Evolutionary conservation across 2,888 invertebrate species (phyloP).

Genomic region (Acleris emargana): DNA sequence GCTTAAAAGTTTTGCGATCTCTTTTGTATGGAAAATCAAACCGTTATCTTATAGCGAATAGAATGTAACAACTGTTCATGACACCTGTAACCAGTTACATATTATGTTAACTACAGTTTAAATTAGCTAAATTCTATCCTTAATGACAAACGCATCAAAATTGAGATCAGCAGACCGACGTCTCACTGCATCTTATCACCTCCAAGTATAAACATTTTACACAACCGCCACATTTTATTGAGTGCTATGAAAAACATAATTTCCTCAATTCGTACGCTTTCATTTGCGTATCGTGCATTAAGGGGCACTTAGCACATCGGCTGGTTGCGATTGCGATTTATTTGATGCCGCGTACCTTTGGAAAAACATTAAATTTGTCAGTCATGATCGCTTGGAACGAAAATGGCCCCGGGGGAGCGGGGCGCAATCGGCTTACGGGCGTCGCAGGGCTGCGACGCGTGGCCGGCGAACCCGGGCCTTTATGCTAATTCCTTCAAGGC

Average conservation of each 20-base stretch:
- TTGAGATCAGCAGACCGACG: constrained; percentile 3
- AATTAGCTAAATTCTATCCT: neutral
- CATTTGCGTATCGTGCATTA: constrained; percentile 50
- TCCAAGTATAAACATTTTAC: constrained; percentile 28
- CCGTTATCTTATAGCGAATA: too few relatives aligned
- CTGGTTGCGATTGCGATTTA: constrained; percentile 56
- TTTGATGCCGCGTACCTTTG: constrained; percentile 52
- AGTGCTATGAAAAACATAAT: constrained; percentile 34
- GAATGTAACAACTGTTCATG: neutral
- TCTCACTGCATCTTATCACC: constrained; percentile 12
- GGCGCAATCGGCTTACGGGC: constrained; percentile 39
- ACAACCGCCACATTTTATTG: constrained; percentile 28
- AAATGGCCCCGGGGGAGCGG: constrained; percentile 37
- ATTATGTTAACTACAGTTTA: neutral
- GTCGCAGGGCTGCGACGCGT: constrained; percentile 26
- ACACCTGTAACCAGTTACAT: neutral
- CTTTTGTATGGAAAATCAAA: neutral
- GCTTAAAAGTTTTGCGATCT: constrained; percentile 46
- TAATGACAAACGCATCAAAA: neutral
- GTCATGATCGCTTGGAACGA: constrained; percentile 42
- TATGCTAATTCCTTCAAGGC: constrained; percentile 26
- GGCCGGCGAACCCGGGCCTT: constrained; percentile 3
- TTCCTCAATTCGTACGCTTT: constrained; percentile 44
- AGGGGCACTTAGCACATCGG: constrained; percentile 55
- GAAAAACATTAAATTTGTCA: constrained; percentile 54